A percentile compares a stretch with the other conserved stretches of the same genome.
Conservation (phyloP, 2,888 invertebrate genomes). For the Rhamphomyia laevipes region DNA sequence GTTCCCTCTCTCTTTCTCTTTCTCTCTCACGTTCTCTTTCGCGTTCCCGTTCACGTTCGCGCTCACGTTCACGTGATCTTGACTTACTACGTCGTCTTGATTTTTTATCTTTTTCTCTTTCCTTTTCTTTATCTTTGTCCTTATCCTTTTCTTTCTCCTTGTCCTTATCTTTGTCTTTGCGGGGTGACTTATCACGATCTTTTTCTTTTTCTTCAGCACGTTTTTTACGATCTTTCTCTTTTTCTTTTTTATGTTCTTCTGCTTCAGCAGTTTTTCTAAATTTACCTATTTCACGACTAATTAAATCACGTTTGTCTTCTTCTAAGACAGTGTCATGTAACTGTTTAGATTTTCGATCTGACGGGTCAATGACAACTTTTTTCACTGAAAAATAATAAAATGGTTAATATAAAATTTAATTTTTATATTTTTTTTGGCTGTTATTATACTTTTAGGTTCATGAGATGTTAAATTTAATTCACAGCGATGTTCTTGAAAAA, state of each 20-base stretch:
- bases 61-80: conserved; percentile 49
- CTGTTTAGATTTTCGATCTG: background rate
- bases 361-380: background rate
- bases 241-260: conserved; percentile 38
- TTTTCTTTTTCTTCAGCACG: conserved; percentile 33
- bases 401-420: conserved; percentile 10
- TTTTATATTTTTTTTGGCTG: background rate
- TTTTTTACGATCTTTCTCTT: conserved; percentile 40
- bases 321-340: conserved; percentile 82
- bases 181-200: conserved; percentile 23
- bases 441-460: background rate
- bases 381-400: conserved; percentile 2
- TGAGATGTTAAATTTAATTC: background rate
- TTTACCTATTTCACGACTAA: conserved; percentile 93
- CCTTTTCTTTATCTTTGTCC: conserved; percentile 39
- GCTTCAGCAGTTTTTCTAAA: conserved; percentile 77
- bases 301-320: conserved; percentile 91
- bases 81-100: conserved; percentile 35
- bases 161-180: conserved; percentile 31
- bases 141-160: conserved; percentile 19
- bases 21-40: conserved; percentile 49
- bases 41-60: conserved; percentile 34
- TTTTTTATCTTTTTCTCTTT: conserved; percentile 33
- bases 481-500: background rate
- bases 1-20: conserved; percentile 45